Conservation (phyloP, 2,888 invertebrate species). For the Cynaeus angustus region DNA sequence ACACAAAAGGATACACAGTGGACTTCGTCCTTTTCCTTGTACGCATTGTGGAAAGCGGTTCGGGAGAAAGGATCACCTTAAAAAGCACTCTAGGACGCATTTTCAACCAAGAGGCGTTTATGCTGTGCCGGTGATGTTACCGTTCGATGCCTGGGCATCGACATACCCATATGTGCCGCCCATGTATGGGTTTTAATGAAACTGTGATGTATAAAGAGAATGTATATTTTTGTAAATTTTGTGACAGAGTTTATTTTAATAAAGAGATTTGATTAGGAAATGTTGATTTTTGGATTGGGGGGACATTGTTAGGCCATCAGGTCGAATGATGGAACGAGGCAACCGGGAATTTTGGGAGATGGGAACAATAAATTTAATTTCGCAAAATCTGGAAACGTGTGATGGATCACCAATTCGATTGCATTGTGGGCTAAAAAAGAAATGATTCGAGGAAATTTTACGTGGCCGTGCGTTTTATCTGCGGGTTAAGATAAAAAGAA, state of each 20-base stretch:
- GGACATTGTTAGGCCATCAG: slow-evolving; percentile 33
- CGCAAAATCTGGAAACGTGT: slow-evolving; percentile 50
- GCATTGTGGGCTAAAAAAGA: slow-evolving; percentile 39
- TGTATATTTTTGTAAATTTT: slow-evolving; percentile 15
- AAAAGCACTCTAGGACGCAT: slow-evolving; percentile 94
- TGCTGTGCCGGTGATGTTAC: slow-evolving; percentile 70
- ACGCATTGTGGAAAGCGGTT: slow-evolving; percentile 92
- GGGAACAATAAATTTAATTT: slow-evolving; percentile 49
- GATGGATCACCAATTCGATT: slow-evolving; percentile 46
- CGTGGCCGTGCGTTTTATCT: neutral
- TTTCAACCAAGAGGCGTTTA: slow-evolving; percentile 74
- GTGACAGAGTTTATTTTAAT: slow-evolving; percentile 23
- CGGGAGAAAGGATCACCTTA: slow-evolving; percentile 94
- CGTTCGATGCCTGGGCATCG: slow-evolving; percentile 68
- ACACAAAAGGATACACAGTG: slow-evolving; percentile 93
- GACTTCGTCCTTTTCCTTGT: slow-evolving; percentile 90
- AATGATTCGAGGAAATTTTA: neutral
- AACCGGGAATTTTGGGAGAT: slow-evolving; percentile 28
- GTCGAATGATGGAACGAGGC: slow-evolving; percentile 27
- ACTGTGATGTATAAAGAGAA: slow-evolving; percentile 38
- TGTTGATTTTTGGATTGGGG: slow-evolving; percentile 17
- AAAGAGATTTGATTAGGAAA: slow-evolving; percentile 26
- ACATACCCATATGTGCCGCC: slow-evolving; percentile 60
- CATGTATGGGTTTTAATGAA: slow-evolving; percentile 59
- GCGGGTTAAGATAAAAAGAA: neutral